phyloP scores from a whole-genome alignment of 2,113 vertebrate genomes.

The Oryzias woworae region DNA sequence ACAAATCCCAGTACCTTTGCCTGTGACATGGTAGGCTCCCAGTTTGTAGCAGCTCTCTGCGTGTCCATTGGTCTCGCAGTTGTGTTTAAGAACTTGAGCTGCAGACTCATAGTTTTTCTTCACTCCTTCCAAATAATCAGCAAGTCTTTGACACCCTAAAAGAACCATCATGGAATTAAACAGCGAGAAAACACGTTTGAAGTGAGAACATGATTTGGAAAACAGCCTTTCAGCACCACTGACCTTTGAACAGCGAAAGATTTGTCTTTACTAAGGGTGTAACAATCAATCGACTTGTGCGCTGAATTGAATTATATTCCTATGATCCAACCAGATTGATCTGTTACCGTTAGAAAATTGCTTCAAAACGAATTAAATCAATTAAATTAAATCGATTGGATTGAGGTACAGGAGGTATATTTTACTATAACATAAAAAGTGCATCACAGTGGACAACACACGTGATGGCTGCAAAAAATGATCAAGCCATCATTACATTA shows the following conservation, averaged over 20 bases:
- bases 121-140: slow-evolving; percentile 91
- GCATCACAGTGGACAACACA: no score
- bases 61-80: slow-evolving; percentile 86
- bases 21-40: slow-evolving; percentile 87
- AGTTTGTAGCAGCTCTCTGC: slow-evolving; percentile 94
- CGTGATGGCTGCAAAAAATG: no score
- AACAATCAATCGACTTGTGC: no score
- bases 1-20: slow-evolving; percentile 82
- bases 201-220: neutral
- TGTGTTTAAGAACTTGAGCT: slow-evolving; percentile 88
- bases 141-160: slow-evolving; percentile 88
- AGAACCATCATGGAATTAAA: neutral
- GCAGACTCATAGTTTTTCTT: slow-evolving; percentile 84
- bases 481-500: no score
- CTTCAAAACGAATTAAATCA: no score
- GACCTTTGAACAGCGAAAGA: slow-evolving; percentile 35
- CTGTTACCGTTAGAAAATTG: no score
- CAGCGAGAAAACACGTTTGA: neutral
- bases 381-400: no score
- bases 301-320: no score
- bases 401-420: no score
- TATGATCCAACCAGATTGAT: no score
- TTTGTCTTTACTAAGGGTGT: no score
- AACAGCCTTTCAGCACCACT: slow-evolving; percentile 40
- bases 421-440: no score